These are phyloP conservation scores for Triplophysa yarkandensis DNA, from an alignment of 2,797 vertebrate genomes.

Conservation along the genomic window DNA sequence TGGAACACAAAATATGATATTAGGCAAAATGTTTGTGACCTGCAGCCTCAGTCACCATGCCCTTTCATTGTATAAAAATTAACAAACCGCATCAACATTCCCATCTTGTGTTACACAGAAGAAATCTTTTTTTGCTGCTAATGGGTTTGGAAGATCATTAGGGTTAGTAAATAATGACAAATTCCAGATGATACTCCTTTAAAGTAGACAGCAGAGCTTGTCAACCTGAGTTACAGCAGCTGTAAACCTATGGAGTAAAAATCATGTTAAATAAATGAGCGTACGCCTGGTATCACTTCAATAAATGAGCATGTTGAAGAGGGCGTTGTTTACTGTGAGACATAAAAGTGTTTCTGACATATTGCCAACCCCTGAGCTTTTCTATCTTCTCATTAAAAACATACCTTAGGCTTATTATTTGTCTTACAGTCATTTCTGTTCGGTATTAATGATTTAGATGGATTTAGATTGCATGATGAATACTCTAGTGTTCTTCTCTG, in stretches of 20 bases:
- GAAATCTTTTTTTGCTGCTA: neutral
- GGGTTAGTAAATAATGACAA: neutral
- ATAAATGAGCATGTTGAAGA: conserved; percentile 27
- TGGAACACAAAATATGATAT: neutral
- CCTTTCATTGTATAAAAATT: neutral
- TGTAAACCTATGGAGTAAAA: conserved; percentile 9
- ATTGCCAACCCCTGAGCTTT: conserved; percentile 11
- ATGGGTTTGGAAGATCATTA: neutral
- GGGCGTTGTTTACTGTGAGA: conserved; percentile 17
- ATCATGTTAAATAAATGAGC: conserved; percentile 5
- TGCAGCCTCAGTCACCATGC: neutral
- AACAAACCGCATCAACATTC: neutral
- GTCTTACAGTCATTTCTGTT: conserved; percentile 33
- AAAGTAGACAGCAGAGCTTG: neutral
- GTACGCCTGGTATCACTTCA: conserved; percentile 27
- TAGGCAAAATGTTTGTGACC: too few relatives aligned
- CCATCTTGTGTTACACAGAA: neutral
- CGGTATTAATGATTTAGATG: conserved; percentile 2
- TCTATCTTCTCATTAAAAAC: conserved; percentile 41
- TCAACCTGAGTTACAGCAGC: neutral
- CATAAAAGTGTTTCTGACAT: conserved; percentile 25
- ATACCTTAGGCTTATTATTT: conserved; percentile 29
- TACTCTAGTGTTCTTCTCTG: neutral
- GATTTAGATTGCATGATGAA: neutral
- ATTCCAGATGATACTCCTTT: neutral